phyloP scores from a whole-genome alignment of 2,797 vertebrate genomes.

The Champsocephalus esox region DNA sequence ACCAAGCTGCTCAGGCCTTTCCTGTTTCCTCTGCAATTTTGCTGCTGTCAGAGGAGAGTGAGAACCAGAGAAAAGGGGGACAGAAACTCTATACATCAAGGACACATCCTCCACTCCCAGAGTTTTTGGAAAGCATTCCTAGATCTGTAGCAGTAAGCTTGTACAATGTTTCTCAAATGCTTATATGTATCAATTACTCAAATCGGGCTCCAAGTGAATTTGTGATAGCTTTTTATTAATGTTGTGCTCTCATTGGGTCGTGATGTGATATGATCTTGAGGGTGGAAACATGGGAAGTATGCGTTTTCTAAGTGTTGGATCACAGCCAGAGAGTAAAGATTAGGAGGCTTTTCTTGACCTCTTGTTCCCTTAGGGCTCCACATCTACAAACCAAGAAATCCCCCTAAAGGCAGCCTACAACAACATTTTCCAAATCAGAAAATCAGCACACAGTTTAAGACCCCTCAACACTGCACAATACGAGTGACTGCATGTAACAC shows the following conservation, averaged over 20 bases:
- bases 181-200: conserved; percentile 11
- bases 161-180: background rate
- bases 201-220: conserved; percentile 21
- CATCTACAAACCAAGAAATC: conserved; percentile 27
- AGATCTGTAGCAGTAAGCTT: conserved; percentile 10
- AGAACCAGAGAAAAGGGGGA: conserved; percentile 30
- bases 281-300: conserved; percentile 65
- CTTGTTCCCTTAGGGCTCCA: conserved; percentile 46
- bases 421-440: background rate
- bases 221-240: conserved; percentile 12
- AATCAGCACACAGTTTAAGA: background rate
- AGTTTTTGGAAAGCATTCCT: conserved; percentile 25
- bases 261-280: conserved; percentile 44
- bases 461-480: background rate
- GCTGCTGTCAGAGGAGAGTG: conserved; percentile 71
- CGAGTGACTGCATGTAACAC: background rate
- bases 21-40: conserved; percentile 86
- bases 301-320: conserved; percentile 69
- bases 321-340: conserved; percentile 49
- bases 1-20: conserved; percentile 85
- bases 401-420: background rate
- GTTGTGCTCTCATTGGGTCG: conserved; percentile 15
- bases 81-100: conserved; percentile 26
- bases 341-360: conserved; percentile 38
- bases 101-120: conserved; percentile 25